Evolutionary conservation across 2,888 invertebrate species (phyloP).

Genomic region (Andrena bucephala): DNA sequence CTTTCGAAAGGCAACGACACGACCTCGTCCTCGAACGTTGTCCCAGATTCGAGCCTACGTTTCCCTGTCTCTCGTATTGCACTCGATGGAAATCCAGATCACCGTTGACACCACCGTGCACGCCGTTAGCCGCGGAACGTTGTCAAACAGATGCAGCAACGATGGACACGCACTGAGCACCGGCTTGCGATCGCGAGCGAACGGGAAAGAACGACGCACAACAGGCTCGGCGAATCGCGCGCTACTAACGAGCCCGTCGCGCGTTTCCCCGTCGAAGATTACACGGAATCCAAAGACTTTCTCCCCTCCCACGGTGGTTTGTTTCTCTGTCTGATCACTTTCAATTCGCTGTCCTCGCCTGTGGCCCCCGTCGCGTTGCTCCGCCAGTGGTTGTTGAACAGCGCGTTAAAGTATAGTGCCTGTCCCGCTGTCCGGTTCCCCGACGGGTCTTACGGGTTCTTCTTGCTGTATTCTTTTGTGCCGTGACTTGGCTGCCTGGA

Average conservation of each 20-base stretch:
- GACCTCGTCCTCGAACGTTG: background rate
- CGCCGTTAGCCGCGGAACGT: background rate
- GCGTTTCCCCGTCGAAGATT: slow-evolving; percentile 44
- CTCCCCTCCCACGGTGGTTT: slow-evolving; percentile 23
- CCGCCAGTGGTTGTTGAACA: slow-evolving; percentile 9
- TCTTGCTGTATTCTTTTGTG: background rate
- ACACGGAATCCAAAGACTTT: slow-evolving; percentile 54
- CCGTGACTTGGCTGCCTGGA: slow-evolving; percentile 1
- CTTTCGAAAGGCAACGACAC: slow-evolving; percentile 11
- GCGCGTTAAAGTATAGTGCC: slow-evolving; percentile 9
- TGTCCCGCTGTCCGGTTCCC: slow-evolving; percentile 34
- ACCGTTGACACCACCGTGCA: background rate
- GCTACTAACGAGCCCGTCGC: slow-evolving; percentile 33
- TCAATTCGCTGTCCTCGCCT: slow-evolving; percentile 41
- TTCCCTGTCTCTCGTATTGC: slow-evolving; percentile 10
- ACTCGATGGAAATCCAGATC: background rate
- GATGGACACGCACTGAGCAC: background rate
- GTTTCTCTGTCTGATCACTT: slow-evolving; percentile 36
- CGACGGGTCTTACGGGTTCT: slow-evolving; percentile 12
- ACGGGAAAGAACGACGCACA: background rate
- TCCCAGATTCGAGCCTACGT: background rate
- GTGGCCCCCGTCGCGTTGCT: background rate
- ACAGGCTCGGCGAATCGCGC: slow-evolving; percentile 14
- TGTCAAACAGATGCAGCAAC: background rate
- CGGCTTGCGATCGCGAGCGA: background rate